Evolutionary conservation across 2,797 vertebrate species (phyloP).

Genomic region (Lepus townsendii): DNA sequence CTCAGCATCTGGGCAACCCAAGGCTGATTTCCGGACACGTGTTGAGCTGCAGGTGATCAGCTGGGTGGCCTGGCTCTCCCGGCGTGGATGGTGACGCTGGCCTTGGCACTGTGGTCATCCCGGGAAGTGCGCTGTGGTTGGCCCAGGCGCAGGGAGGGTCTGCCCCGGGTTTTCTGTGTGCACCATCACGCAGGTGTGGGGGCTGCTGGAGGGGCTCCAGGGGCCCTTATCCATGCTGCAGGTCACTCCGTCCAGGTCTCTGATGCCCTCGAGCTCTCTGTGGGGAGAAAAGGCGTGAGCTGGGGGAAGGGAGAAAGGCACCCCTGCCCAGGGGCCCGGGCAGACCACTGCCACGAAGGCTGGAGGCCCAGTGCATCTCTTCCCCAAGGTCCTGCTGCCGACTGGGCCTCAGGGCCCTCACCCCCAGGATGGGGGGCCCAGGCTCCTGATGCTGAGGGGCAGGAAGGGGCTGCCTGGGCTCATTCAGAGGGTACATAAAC

Average conservation of each 20-base stretch:
- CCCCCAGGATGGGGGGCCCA: not conserved
- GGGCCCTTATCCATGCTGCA: not conserved
- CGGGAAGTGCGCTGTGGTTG: not conserved
- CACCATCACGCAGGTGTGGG: not conserved
- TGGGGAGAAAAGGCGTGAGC: constrained; percentile 30
- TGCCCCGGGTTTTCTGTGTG: not conserved
- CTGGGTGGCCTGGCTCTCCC: not conserved
- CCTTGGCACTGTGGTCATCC: not conserved
- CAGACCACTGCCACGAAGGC: not conserved
- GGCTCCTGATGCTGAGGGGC: too few species aligned
- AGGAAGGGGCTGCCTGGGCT: not conserved
- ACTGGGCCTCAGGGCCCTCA: not conserved
- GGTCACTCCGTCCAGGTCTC: not conserved
- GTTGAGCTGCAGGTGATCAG: not conserved
- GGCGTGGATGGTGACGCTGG: not conserved
- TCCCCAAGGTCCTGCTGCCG: not conserved
- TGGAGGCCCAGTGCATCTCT: not conserved
- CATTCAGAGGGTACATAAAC: not conserved
- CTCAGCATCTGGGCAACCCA: not conserved
- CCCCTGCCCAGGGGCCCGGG: not conserved
- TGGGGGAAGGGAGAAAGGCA: not conserved
- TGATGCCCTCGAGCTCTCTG: constrained; percentile 72
- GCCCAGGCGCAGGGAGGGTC: not conserved
- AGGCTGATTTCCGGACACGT: not conserved
- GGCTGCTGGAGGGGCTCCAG: constrained; percentile 10